Percentiles rank a stretch among this genome's conserved stretches.
phyloP scores from a whole-genome alignment of 2,888 invertebrate genomes.

The Anthoptus insignis region DNA sequence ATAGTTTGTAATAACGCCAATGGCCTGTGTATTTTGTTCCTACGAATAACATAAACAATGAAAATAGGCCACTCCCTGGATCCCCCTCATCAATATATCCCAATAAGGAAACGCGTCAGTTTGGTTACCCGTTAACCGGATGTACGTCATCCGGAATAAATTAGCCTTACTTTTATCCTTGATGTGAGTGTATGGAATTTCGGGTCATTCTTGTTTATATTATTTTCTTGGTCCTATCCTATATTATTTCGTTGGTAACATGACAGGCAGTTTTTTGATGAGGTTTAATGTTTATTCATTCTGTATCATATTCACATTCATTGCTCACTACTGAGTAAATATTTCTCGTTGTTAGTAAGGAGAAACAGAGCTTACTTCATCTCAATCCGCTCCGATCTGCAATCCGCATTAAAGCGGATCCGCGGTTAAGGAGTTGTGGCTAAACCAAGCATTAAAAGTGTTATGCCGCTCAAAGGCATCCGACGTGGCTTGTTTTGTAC shows the following conservation, averaged over 20 bases:
- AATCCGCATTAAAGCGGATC: no score
- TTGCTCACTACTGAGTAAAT: no score
- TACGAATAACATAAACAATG: not conserved
- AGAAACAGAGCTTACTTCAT: no score
- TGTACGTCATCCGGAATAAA: constrained; percentile 51
- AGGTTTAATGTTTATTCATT: not conserved
- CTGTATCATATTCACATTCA: no score
- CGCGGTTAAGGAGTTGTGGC: no score
- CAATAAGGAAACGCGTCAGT: constrained; percentile 43
- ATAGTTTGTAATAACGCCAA: no score
- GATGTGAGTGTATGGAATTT: constrained; percentile 56
- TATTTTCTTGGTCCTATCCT: constrained; percentile 6
- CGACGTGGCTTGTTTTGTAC: no score
- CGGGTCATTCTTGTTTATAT: constrained; percentile 12
- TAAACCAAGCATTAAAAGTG: no score
- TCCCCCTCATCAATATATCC: not conserved
- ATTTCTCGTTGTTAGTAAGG: no score
- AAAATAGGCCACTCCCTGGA: not conserved
- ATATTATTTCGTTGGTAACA: not conserved
- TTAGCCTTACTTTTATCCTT: constrained; percentile 54
- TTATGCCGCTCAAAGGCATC: no score
- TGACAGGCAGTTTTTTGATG: constrained; percentile 2
- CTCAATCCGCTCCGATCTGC: no score
- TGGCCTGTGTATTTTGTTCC: not conserved
- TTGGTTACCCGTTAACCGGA: constrained; percentile 51